Conservation (phyloP, 2,113 vertebrate species). For the Cephalopholis sonnerati region DNA sequence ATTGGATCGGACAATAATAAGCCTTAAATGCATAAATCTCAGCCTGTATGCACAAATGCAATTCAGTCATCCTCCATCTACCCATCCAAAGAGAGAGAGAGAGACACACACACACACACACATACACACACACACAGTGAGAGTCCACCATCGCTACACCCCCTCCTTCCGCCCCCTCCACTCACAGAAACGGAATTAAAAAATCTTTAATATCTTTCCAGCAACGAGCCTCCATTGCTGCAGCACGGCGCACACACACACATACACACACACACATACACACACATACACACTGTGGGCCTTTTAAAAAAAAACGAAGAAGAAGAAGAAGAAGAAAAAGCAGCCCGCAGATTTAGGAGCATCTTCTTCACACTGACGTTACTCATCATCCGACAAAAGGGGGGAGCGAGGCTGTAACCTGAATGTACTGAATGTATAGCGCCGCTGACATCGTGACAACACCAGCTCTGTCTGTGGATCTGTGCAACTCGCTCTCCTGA, state of each 20-base stretch:
- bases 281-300: slow-evolving; percentile 28
- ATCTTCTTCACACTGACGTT: slow-evolving; percentile 28
- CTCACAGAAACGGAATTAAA: slow-evolving; percentile 74
- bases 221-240: slow-evolving; percentile 69
- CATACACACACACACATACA: not conserved
- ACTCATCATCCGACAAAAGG: slow-evolving; percentile 11
- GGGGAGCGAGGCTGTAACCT: slow-evolving; percentile 26
- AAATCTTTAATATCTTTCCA: slow-evolving; percentile 78
- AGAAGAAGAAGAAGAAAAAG: slow-evolving; percentile 15
- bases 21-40: slow-evolving; percentile 38
- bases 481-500: slow-evolving; percentile 64
- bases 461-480: slow-evolving; percentile 68
- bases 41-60: slow-evolving; percentile 34
- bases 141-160: slow-evolving; percentile 43
- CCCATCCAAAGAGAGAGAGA: not conserved
- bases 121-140: not conserved
- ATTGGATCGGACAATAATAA: slow-evolving; percentile 52
- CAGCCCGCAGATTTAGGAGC: slow-evolving; percentile 34
- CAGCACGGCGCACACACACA: slow-evolving; percentile 31
- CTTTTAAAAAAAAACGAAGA: slow-evolving; percentile 26
- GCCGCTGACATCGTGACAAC: slow-evolving; percentile 74
- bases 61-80: slow-evolving; percentile 24
- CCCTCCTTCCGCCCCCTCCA: slow-evolving; percentile 62
- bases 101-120: too few relatives aligned
- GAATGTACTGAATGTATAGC: slow-evolving; percentile 31